phyloP scores from a whole-genome alignment of 2,113 vertebrate genomes.

The Illadopsis cleaveri region DNA sequence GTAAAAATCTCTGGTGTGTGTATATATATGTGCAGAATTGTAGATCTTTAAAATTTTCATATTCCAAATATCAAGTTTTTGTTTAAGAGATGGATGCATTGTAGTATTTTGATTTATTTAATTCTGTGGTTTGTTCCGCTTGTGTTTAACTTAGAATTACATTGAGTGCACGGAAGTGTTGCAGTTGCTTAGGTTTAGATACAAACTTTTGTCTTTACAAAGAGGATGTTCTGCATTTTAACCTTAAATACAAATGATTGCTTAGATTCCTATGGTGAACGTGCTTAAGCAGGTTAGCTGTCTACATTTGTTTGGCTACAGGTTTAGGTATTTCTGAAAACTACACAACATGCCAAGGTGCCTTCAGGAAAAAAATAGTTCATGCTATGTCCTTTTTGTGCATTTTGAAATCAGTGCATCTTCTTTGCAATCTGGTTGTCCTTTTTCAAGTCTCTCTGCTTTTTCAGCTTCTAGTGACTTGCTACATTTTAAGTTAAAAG shows the following conservation, averaged over 20 bases:
- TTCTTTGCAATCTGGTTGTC: background rate
- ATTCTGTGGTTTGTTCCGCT: background rate
- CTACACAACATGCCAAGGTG: background rate
- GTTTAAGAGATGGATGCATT: background rate
- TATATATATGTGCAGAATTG: background rate
- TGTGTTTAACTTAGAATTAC: background rate
- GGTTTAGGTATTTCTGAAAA: background rate
- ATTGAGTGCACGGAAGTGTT: background rate
- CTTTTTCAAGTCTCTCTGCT: background rate
- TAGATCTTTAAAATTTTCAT: background rate
- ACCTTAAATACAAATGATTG: background rate
- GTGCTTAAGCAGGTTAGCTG: conserved; percentile 19
- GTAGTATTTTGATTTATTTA: background rate
- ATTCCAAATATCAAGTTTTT: background rate
- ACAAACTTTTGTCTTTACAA: background rate
- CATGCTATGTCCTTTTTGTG: background rate
- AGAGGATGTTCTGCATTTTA: background rate
- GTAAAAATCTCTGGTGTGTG: background rate
- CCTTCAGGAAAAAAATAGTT: background rate
- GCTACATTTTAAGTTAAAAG: background rate
- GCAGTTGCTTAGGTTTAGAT: background rate
- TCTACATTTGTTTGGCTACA: background rate
- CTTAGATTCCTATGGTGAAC: background rate
- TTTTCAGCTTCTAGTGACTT: background rate
- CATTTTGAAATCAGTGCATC: background rate